Base-by-base conservation (phyloP, 2,797 vertebrate species). In the Acipenser ruthenus region DNA sequence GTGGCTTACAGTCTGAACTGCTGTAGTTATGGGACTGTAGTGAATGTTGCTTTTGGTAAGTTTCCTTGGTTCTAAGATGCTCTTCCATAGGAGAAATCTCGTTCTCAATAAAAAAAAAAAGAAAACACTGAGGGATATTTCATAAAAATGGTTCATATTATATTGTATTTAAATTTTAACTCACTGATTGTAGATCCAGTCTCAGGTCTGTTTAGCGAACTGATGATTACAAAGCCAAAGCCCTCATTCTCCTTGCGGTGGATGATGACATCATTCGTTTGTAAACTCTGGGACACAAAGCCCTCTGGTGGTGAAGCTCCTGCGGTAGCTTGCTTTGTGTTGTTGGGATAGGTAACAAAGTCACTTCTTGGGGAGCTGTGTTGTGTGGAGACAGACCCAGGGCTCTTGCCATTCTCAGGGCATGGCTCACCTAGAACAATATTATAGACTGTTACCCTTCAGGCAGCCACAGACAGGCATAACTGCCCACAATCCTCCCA, bases 221-320 rank as follows among this genome's bases (percentile, higher is more conserved):
- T 98, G 85, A 99, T 99, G 85, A 99, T 99, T 64, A 99, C 96
- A 6, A 99, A 99, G 48, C 97, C 97, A 3, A 99, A 99, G 50
- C 97, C 97, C 53, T 99, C 97, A 0, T 92, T 99, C 82, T 99
- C 97, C 69, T 98, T 98, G 49, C 97, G 93, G 63, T 93, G 94
- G 83, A 99, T 98, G 73, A 93, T 68, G 69, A 99, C 92, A 0
- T 99, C 95, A 0, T 86, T 96, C 66, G 93, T 92, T 67, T 92
- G 94, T 3, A 89, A 13, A 80, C 86, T 92, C 78, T 90, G 87
- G 0, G 82, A 83, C 0, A 86, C 12, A 4, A 84, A 83, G 75
- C 90, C 87, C 67, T 94, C 93, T 0, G 90, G 82, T 0, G 90
- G 73, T 3, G 87, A 85, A 4, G 90, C 80, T 0, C 80, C 86